These are phyloP conservation scores for Tiaroga cobitis DNA, from an alignment of 2,797 vertebrate species.

Conservation along the genomic window DNA sequence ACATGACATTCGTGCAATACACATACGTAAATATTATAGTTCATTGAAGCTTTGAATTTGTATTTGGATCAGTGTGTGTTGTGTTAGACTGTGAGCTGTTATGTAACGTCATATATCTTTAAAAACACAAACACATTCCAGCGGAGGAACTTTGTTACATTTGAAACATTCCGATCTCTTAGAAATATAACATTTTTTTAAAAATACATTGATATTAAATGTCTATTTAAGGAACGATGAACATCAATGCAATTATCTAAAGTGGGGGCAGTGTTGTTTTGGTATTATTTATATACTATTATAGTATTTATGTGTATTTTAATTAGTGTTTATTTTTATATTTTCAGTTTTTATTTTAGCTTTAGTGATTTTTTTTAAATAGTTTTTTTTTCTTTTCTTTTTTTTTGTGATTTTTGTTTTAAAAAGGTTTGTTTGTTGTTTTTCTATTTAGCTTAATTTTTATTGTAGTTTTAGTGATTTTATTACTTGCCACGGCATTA, in stretches of 20 bases:
- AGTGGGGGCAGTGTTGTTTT: background rate
- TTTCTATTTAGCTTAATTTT: background rate
- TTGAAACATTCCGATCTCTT: background rate
- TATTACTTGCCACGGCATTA: background rate
- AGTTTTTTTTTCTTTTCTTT: no score
- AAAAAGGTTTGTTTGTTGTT: background rate
- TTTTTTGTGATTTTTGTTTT: background rate
- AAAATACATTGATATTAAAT: background rate
- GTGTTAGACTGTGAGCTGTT: background rate
- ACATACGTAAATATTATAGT: background rate
- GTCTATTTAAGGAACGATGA: background rate
- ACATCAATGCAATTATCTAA: background rate
- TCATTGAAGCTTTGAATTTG: background rate
- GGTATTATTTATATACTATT: background rate
- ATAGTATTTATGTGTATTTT: background rate
- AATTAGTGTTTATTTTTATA: background rate
- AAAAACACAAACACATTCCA: background rate
- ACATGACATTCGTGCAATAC: background rate
- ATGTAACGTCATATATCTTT: conserved; percentile 1
- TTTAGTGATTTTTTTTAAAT: background rate
- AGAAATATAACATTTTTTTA: background rate
- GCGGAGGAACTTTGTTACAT: background rate
- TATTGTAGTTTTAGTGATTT: background rate
- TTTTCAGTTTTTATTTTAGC: fast-evolving
- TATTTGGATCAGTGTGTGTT: background rate